Evolutionary conservation across 23 tunicate genomes (phyloP).

Genomic region (Trididemnum nubilum): DNA sequence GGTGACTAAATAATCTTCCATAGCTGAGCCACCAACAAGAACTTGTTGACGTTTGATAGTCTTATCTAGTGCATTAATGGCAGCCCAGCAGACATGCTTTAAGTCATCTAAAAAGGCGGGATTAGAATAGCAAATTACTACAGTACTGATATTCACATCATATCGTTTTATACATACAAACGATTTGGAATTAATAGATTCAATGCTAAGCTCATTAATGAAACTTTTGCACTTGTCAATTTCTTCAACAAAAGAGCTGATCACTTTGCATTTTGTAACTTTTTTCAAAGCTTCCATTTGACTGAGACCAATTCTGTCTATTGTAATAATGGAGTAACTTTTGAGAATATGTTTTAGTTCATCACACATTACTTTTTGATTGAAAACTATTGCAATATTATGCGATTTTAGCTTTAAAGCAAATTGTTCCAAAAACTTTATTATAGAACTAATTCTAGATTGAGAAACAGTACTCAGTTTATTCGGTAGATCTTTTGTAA

Average conservation of each 20-base stretch:
- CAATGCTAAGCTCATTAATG: conserved; percentile 5
- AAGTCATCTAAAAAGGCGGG: conserved; percentile 2
- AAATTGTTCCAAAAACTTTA: not conserved
- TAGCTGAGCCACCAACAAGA: conserved; percentile 16
- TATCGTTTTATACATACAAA: not conserved
- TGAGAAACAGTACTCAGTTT: not conserved
- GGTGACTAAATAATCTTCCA: conserved; percentile 11
- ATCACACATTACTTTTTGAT: conserved; percentile 43
- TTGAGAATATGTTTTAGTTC: conserved; percentile 6
- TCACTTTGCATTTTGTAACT: not conserved
- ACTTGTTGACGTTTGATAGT: conserved; percentile 13
- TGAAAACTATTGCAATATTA: conserved; percentile 26
- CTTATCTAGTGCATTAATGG: conserved; percentile 6
- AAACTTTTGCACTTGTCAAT: not conserved
- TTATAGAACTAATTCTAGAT: not conserved
- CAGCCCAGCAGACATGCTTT: conserved; percentile 27
- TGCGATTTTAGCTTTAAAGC: not conserved
- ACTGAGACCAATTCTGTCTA: conserved; percentile 40
- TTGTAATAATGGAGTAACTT: not conserved
- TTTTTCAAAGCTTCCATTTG: conserved; percentile 11
- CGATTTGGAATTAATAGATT: conserved; percentile 3
- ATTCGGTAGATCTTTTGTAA: not conserved
- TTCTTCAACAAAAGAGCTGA: conserved; percentile 20
- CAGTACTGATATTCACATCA: not conserved
- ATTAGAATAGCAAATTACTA: not conserved